These are phyloP conservation scores for Porites evermanni DNA, from an alignment of 92 coral and sea anemone genomes.

Conservation along the genomic window DNA sequence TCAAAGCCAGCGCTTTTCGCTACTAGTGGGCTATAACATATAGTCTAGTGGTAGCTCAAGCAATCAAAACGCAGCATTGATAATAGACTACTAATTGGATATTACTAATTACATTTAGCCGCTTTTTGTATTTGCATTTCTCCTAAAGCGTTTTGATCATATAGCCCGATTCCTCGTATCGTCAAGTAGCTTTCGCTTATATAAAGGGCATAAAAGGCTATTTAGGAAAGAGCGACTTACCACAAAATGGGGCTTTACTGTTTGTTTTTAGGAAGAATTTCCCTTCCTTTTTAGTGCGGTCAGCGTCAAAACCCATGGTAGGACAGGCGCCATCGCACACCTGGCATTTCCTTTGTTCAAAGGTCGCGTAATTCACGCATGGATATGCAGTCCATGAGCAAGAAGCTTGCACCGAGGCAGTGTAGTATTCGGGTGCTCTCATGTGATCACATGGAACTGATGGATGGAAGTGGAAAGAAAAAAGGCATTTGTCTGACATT, in stretches of 20 bases:
- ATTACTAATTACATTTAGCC: too few relatives aligned
- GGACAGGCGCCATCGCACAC: slow-evolving; percentile 16
- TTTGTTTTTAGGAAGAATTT: slow-evolving; percentile 22
- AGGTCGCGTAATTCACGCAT: slow-evolving; percentile 38
- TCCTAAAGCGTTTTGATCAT: too few relatives aligned
- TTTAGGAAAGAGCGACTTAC: slow-evolving; percentile 12
- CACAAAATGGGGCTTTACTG: slow-evolving; percentile 35
- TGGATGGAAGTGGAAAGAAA: slow-evolving; percentile 38
- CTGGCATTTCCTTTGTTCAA: slow-evolving; percentile 49
- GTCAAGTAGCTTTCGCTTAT: too few relatives aligned
- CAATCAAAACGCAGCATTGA: too few relatives aligned
- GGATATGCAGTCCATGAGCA: slow-evolving; percentile 53
- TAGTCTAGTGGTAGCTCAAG: too few relatives aligned
- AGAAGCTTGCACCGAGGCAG: slow-evolving; percentile 40
- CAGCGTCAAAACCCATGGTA: slow-evolving; percentile 66
- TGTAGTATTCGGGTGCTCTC: slow-evolving; percentile 54
- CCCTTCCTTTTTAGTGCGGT: slow-evolving; percentile 15
- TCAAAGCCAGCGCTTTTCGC: too few relatives aligned
- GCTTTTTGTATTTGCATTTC: too few relatives aligned
- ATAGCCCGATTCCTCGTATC: too few relatives aligned
- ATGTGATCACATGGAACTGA: slow-evolving; percentile 52
- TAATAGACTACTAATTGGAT: too few relatives aligned
- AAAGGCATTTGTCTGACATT: slow-evolving; percentile 26
- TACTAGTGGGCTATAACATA: too few relatives aligned
- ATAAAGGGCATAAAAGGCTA: too few relatives aligned